Percentiles rank a stretch among this genome's conserved stretches.
Evolutionary conservation across 2,797 vertebrate species (phyloP).

Genomic region (Momotus momota): DNA sequence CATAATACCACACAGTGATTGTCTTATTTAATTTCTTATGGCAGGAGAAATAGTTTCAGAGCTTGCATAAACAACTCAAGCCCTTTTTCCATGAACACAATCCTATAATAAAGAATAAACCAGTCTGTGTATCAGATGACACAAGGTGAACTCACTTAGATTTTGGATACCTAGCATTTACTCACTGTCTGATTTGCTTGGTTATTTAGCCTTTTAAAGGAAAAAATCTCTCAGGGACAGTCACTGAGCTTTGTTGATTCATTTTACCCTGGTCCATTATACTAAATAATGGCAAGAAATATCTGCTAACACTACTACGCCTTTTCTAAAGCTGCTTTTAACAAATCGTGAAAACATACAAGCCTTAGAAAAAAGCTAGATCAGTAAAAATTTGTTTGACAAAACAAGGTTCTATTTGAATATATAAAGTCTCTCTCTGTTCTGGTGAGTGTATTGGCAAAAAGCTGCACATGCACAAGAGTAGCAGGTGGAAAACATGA

Average conservation of each 20-base stretch:
- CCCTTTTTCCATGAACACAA: not conserved
- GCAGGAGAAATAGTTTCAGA: not conserved
- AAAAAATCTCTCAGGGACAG: not conserved
- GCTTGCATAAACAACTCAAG: not conserved
- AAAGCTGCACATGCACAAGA: fast-evolving
- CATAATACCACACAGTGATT: not conserved
- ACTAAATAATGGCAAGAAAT: not conserved
- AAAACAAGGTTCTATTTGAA: not conserved
- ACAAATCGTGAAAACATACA: not conserved
- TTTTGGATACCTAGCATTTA: not conserved
- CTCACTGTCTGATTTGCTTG: not conserved
- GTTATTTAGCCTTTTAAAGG: not conserved
- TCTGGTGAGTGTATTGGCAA: not conserved
- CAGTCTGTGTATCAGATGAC: not conserved
- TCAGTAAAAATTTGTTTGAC: not conserved
- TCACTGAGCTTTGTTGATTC: not conserved
- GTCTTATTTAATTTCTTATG: not conserved
- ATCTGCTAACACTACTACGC: not conserved
- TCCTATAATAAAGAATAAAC: not conserved
- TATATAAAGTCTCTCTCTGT: not conserved
- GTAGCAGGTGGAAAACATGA: not conserved
- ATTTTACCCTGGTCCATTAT: not conserved
- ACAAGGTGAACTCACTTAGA: not conserved
- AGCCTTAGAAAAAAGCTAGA: not conserved
- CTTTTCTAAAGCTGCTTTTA: not conserved